A percentile compares a stretch with the other conserved stretches of the same genome.
Evolutionary conservation across 2,888 invertebrate genomes (phyloP).

Genomic region (Lymantria dispar): DNA sequence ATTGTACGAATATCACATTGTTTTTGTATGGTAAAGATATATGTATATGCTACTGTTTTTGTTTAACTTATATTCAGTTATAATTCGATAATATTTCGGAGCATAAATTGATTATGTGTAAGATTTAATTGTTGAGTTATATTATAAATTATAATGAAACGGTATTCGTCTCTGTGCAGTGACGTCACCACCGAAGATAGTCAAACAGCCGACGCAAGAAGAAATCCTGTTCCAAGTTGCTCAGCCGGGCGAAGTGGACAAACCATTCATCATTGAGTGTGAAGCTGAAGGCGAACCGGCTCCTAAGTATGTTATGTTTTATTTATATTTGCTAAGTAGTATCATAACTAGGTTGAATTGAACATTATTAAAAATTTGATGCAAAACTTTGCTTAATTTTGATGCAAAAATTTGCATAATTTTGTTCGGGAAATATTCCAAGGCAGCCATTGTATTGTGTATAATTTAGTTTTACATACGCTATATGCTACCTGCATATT

Average conservation of each 20-base stretch:
- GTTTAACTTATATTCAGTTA: too few relatives aligned
- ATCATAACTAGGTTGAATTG: too few relatives aligned
- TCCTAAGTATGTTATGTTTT: slow-evolving; percentile 87
- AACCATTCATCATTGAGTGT: slow-evolving; percentile 97
- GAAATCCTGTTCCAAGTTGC: slow-evolving; percentile 96
- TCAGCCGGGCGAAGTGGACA: slow-evolving; percentile 92
- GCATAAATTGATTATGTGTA: not conserved
- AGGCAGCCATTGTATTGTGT: too few relatives aligned
- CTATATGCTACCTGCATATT: too few relatives aligned
- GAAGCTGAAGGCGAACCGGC: slow-evolving; percentile 97
- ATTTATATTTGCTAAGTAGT: not conserved
- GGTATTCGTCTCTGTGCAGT: slow-evolving; percentile 69
- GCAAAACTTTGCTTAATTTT: too few relatives aligned
- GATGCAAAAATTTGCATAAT: too few relatives aligned
- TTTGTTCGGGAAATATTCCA: too few relatives aligned
- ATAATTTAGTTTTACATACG: too few relatives aligned
- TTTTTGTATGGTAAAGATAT: too few relatives aligned
- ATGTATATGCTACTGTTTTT: too few relatives aligned
- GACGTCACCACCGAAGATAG: slow-evolving; percentile 94
- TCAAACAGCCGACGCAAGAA: slow-evolving; percentile 95
- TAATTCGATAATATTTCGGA: not conserved
- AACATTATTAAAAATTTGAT: too few relatives aligned
- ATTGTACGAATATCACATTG: too few relatives aligned
- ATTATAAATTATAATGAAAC: not conserved
- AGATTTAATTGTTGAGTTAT: not conserved